These are phyloP conservation scores for Aphelenchoides besseyi DNA, from an alignment of 1,140 invertebrate species.

Conservation along the genomic window DNA sequence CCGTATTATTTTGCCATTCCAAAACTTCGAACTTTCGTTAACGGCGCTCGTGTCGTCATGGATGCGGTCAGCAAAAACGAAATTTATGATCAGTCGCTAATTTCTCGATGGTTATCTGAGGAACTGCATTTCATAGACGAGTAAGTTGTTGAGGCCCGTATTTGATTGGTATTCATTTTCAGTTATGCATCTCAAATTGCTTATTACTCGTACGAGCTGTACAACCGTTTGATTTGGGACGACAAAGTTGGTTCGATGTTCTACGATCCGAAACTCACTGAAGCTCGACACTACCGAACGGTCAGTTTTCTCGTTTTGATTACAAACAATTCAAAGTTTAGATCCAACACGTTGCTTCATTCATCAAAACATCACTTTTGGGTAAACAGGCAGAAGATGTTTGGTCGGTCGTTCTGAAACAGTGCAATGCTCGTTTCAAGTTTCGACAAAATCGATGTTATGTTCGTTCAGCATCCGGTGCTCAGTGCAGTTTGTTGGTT, in stretches of 20 bases:
- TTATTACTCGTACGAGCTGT: constrained; percentile 6
- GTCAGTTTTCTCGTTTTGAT: background rate
- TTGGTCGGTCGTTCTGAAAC: constrained; percentile 9
- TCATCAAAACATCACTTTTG: background rate
- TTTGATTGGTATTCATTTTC: background rate
- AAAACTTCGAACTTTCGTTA: background rate
- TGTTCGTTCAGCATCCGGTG: background rate
- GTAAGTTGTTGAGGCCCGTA: background rate
- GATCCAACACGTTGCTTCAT: constrained; percentile 9
- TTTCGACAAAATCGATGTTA: background rate
- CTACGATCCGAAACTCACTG: constrained; percentile 1
- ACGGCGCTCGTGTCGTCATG: background rate
- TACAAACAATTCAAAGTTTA: background rate
- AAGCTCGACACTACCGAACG: background rate
- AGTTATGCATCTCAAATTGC: background rate
- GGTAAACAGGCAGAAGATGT: background rate
- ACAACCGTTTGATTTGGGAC: background rate
- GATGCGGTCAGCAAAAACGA: background rate
- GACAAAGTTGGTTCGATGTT: constrained; percentile 13
- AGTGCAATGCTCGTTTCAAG: constrained; percentile 14
- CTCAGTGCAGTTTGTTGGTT: constrained; percentile 10
- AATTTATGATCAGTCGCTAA: background rate
- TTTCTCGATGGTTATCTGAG: background rate
- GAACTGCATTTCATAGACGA: constrained; percentile 17
- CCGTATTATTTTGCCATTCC: constrained; percentile 10